Evolutionary conservation across 2,113 vertebrate genomes (phyloP), one percentile per base, ranked within the genome.

Genomic region (Brevimyrus niger): DNA sequence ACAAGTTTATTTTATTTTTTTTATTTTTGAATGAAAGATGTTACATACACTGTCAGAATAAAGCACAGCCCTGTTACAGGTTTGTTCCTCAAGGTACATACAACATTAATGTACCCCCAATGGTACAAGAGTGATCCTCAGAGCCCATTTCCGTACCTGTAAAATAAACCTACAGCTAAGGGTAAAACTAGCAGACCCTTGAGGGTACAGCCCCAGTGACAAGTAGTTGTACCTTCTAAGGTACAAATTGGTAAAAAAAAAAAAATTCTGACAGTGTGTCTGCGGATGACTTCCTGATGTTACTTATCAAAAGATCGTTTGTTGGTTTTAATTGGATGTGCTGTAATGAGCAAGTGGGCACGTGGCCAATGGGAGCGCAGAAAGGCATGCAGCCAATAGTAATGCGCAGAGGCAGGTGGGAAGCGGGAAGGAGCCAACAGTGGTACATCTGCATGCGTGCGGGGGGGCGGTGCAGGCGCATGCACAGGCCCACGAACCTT

Each of bases 401-500:
- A 13, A 90, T 85, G 92, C 27, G 91, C 90, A 61, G 46, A 69
- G 86, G 84, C 90, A 47, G 47, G 86, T 2, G 87, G 82, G 87
- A 89, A 88, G n/a, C 13, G 17, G 88, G 89, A 91, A 90, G 13
- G 38, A 82, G 13, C 38, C 38, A 35, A 86, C 73, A 83, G 50
- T 55, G 21, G 47, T n/a, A 69, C 69, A 69, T 55, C 35, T 35
- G n/a, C 48, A 61, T 55, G 86, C 38, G 19, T 58, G 86, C 38
- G 21, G 19, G 21, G 13, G 17, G 11, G 19, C 21, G 0, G 48
- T 65, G n/a, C 80, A 42, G 53, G 23, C 19, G 85, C 92, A 94
- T 92, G 93, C 94, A 93, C 91, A 92, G 93, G 90, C 93, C 94
- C 95, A 98, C 97, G 95, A 98, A 99, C 97, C 97, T 99, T 99